phyloP scores from a whole-genome alignment of 2,888 invertebrate genomes.

The Stenurella melanura region DNA sequence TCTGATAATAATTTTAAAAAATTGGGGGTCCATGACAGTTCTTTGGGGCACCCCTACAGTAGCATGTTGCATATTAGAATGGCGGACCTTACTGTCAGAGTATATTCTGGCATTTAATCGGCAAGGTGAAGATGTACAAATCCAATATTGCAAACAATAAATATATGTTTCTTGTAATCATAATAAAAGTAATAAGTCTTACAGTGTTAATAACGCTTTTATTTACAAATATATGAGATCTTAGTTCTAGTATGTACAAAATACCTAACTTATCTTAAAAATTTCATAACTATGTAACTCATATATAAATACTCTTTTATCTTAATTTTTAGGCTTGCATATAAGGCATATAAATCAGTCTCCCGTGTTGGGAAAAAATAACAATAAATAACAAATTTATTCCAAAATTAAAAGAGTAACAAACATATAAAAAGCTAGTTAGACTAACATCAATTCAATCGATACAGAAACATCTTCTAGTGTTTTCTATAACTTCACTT shows the following conservation, averaged over 20 bases:
- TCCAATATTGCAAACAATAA: too few species aligned
- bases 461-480: slow-evolving; percentile 23
- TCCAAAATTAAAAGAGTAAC: slow-evolving; percentile 7
- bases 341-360: slow-evolving; percentile 36
- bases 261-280: slow-evolving; percentile 17
- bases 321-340: not conserved
- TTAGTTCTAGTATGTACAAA: slow-evolving; percentile 42
- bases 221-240: slow-evolving; percentile 50
- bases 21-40: too few species aligned
- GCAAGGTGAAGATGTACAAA: too few species aligned
- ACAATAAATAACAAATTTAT: slow-evolving; percentile 20
- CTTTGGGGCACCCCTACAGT: too few species aligned
- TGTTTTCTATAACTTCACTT: slow-evolving; percentile 5
- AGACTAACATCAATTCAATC: slow-evolving; percentile 7
- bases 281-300: not conserved
- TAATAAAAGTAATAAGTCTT: not conserved
- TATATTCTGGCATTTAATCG: too few species aligned
- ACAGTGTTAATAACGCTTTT: slow-evolving; percentile 25
- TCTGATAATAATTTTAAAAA: too few species aligned
- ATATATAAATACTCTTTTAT: slow-evolving; percentile 10
- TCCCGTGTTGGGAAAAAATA: slow-evolving; percentile 18
- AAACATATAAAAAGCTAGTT: slow-evolving; percentile 19
- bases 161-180: not conserved
- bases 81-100: too few species aligned
- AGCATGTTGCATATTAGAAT: too few species aligned